These are phyloP conservation scores for Paramormyrops kingsleyae DNA, from an alignment of 2,113 vertebrate species.

Conservation along the genomic window DNA sequence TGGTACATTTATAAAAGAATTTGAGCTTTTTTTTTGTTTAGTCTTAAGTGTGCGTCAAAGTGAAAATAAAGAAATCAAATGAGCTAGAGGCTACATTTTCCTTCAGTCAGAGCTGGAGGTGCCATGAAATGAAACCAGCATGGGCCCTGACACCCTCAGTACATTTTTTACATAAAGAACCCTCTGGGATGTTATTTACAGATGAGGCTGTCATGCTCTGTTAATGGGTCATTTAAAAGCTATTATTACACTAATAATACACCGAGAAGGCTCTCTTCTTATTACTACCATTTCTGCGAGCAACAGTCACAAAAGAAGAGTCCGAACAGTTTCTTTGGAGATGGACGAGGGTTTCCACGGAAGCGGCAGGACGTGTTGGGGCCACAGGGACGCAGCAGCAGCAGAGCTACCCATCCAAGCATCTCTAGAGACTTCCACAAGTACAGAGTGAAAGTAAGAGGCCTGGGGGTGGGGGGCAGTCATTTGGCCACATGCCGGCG, in stretches of 20 bases:
- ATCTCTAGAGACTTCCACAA: neutral
- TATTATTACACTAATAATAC: slow-evolving; percentile 94
- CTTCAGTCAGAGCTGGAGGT: slow-evolving; percentile 83
- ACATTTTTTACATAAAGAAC: slow-evolving; percentile 81
- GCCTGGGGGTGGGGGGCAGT: slow-evolving; percentile 42
- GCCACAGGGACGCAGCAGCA: neutral
- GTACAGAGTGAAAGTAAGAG: neutral
- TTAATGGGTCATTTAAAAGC: slow-evolving; percentile 79
- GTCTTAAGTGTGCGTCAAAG: slow-evolving; percentile 77
- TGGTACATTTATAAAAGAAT: slow-evolving; percentile 81
- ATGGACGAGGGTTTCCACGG: slow-evolving; percentile 41
- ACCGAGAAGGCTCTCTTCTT: slow-evolving; percentile 58
- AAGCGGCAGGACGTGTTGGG: neutral
- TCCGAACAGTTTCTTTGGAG: slow-evolving; percentile 79
- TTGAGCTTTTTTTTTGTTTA: slow-evolving; percentile 34
- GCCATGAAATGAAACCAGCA: slow-evolving; percentile 56
- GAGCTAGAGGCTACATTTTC: slow-evolving; percentile 85
- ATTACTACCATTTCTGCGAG: slow-evolving; percentile 70
- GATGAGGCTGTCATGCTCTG: slow-evolving; percentile 92
- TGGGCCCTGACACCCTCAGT: slow-evolving; percentile 80
- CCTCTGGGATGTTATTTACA: slow-evolving; percentile 96
- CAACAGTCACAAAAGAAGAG: slow-evolving; percentile 78
- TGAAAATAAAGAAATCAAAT: slow-evolving; percentile 88
- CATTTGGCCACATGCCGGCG: slow-evolving; percentile 90
- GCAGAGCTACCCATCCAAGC: neutral